Evolutionary conservation across 2,113 vertebrate genomes (phyloP).

Genomic region (Rhinopithecus roxellana): DNA sequence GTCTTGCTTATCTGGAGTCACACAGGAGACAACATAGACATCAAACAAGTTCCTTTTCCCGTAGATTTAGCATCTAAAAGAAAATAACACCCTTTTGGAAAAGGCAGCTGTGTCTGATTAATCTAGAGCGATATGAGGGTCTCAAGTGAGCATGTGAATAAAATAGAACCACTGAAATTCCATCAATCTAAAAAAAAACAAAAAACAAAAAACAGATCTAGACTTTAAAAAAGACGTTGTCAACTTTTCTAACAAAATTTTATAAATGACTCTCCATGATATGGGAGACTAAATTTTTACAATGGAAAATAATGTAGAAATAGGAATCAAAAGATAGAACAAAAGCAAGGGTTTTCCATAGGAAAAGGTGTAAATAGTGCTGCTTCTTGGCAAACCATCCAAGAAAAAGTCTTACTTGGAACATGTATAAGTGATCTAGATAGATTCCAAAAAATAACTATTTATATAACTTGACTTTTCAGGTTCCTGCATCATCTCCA

Average conservation of each 20-base stretch:
- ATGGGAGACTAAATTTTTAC: not conserved
- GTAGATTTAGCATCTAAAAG: conserved; percentile 19
- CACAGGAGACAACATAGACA: not conserved
- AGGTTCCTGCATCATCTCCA: not conserved
- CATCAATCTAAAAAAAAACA: not conserved
- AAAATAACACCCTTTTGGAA: conserved; percentile 39
- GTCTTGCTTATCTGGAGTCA: conserved; percentile 55
- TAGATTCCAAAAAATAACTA: not conserved
- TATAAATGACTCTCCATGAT: not conserved
- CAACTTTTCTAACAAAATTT: not conserved
- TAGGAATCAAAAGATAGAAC: not conserved
- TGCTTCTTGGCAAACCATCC: not conserved
- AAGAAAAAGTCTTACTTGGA: not conserved
- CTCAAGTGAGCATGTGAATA: not conserved
- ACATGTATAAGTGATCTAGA: not conserved
- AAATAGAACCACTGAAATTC: not conserved
- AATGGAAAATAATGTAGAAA: not conserved
- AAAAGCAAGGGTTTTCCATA: not conserved
- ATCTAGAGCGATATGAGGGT: not conserved
- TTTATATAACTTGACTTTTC: not conserved
- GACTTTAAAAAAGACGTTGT: not conserved
- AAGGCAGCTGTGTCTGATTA: conserved; percentile 42
- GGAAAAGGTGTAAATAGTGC: not conserved
- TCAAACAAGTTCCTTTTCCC: conserved; percentile 59
- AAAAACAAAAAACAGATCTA: not conserved